Conservation (phyloP, 2,113 vertebrate species). For the Orcinus orca region DNA sequence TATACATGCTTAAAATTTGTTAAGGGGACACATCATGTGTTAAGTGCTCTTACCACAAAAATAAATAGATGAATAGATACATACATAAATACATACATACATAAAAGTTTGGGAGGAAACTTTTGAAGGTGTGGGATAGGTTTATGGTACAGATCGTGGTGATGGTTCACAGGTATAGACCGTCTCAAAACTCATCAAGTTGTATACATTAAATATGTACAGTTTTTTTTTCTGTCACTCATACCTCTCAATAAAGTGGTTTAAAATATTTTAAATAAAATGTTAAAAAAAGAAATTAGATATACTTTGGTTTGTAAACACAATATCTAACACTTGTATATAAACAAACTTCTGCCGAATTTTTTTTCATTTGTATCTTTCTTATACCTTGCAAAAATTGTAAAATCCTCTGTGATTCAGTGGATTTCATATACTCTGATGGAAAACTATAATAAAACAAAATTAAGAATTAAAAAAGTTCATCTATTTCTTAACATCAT, state of each 20-base stretch:
- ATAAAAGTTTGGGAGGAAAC: no score
- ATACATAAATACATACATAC: no score
- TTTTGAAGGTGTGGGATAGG: no score
- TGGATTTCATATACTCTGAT: neutral
- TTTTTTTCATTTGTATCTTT: neutral
- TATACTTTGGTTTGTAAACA: neutral
- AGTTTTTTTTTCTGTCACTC: neutral
- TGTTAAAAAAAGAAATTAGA: neutral
- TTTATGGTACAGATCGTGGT: neutral
- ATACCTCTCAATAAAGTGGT: neutral
- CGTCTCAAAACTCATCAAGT: neutral
- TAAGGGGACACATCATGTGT: neutral
- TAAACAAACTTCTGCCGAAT: neutral
- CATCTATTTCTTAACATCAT: neutral
- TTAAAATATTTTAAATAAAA: neutral
- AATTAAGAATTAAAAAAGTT: neutral
- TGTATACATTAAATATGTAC: neutral
- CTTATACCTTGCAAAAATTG: neutral
- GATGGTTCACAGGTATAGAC: no score
- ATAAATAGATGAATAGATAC: neutral
- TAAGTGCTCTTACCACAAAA: neutral
- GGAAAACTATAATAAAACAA: neutral
- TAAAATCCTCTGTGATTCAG: neutral
- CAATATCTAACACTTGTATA: neutral
- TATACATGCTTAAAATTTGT: neutral